phyloP scores from a whole-genome alignment of 2,113 vertebrate genomes.

The Galemys pyrenaicus region DNA sequence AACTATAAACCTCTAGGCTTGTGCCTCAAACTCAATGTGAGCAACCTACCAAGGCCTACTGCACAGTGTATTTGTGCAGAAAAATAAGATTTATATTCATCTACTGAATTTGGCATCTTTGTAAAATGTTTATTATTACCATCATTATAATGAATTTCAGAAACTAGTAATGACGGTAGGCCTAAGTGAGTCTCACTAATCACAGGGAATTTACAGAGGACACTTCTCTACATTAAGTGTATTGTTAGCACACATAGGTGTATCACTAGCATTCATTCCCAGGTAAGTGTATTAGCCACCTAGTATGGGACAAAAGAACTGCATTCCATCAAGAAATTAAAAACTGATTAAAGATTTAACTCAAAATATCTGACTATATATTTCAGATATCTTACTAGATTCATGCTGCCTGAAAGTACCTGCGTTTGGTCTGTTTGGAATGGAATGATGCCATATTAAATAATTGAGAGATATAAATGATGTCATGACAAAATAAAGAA shows the following conservation, averaged over 20 bases:
- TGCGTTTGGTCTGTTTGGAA: neutral
- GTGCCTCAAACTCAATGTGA: neutral
- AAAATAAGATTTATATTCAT: neutral
- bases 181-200: neutral
- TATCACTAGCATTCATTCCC: neutral
- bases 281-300: neutral
- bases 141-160: constrained; percentile 23
- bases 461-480: constrained; percentile 15
- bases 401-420: neutral
- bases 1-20: neutral
- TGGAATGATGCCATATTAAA: neutral
- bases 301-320: neutral
- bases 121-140: neutral
- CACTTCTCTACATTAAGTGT: neutral
- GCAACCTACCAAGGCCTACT: neutral
- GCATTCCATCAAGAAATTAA: constrained; percentile 16
- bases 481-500: neutral
- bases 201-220: neutral
- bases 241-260: neutral
- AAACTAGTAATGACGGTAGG: neutral
- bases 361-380: neutral
- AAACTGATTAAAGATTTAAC: neutral
- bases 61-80: neutral
- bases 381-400: neutral
- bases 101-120: neutral